These are phyloP conservation scores for Halichoerus grypus DNA, from an alignment of 2,113 vertebrate genomes.

Conservation along the genomic window DNA sequence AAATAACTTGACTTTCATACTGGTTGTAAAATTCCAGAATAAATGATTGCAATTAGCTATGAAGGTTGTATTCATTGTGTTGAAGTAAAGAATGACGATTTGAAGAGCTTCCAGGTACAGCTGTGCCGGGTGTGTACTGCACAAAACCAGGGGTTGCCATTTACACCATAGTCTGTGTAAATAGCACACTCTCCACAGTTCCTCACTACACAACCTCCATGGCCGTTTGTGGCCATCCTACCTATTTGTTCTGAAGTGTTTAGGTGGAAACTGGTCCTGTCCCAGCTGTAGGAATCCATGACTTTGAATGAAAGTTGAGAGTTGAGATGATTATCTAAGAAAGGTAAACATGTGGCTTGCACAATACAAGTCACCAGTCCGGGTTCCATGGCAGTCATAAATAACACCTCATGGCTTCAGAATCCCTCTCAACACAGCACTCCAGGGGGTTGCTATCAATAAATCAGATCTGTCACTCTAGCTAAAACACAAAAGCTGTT, in stretches of 20 bases:
- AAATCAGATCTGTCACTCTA: background rate
- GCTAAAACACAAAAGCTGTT: background rate
- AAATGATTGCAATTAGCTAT: constrained; percentile 61
- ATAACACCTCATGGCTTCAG: background rate
- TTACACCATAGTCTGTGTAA: background rate
- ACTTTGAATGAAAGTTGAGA: constrained; percentile 32
- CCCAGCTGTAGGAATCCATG: background rate
- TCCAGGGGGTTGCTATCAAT: background rate
- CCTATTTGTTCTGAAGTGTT: background rate
- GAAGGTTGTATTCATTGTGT: constrained; percentile 50
- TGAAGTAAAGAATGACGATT: constrained; percentile 36
- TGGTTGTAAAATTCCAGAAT: constrained; percentile 63
- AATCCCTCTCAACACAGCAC: background rate
- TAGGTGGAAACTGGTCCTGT: background rate
- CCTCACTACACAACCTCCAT: background rate
- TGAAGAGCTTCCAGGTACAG: background rate
- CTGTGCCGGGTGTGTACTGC: background rate
- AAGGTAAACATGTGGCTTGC: background rate
- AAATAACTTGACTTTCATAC: constrained; percentile 70
- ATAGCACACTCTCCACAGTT: background rate
- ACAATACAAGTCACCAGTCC: background rate
- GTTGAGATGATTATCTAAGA: constrained; percentile 30
- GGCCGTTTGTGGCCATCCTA: background rate
- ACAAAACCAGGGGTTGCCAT: background rate
- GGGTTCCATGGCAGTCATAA: background rate